Conservation (phyloP, 1,140 invertebrate genomes). For the Heliconius melpomene region DNA sequence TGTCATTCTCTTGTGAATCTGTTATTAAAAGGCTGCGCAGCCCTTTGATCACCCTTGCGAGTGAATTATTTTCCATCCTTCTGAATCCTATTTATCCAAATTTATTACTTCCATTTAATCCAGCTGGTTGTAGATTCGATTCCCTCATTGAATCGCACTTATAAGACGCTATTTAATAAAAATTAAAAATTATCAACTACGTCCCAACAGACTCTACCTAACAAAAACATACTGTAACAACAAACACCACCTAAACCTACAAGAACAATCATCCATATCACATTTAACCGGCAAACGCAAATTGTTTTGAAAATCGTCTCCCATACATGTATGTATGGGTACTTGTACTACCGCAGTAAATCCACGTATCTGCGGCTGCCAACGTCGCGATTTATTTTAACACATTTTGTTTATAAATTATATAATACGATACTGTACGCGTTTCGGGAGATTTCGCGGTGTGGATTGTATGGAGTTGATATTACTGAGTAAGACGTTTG, state of each 20-base stretch:
- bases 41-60: too few species aligned
- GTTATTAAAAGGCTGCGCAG: too few species aligned
- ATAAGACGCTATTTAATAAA: not conserved
- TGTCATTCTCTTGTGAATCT: too few species aligned
- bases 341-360: conserved; percentile 44
- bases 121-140: too few species aligned
- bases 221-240: not conserved
- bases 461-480: conserved; percentile 58
- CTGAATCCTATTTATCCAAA: too few species aligned
- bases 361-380: conserved; percentile 67
- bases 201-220: not conserved
- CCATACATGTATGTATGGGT: not conserved
- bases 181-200: not conserved
- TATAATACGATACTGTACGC: conserved; percentile 76
- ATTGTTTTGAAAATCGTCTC: conserved; percentile 55
- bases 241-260: not conserved
- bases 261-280: conserved; percentile 14
- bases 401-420: conserved; percentile 81
- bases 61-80: too few species aligned
- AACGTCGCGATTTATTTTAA: conserved; percentile 78
- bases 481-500: conserved; percentile 7
- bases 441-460: conserved; percentile 54
- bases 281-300: conserved; percentile 38
- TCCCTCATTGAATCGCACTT: too few species aligned
- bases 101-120: too few species aligned